A percentile compares a stretch with the other conserved stretches of the same genome.
phyloP scores from a whole-genome alignment of 2,113 vertebrate species.

The Brienomyrus longianalis region DNA sequence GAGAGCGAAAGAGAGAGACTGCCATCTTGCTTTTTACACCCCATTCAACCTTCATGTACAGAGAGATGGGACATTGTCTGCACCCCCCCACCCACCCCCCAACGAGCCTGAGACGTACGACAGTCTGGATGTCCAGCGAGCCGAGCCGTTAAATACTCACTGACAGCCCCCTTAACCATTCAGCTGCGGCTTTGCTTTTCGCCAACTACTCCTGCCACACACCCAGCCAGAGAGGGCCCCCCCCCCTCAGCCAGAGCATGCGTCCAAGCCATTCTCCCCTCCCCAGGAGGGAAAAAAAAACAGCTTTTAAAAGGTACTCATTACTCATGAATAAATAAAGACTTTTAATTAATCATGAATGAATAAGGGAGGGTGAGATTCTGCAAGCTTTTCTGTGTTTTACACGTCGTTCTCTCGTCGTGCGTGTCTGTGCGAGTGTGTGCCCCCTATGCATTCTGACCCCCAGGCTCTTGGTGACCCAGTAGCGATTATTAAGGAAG shows the following conservation, averaged over 20 bases:
- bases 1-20: neutral
- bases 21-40: neutral
- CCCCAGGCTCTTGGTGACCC: neutral
- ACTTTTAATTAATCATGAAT: neutral
- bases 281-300: neutral
- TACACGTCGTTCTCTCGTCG: neutral
- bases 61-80: neutral
- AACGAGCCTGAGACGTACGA: too few relatives aligned
- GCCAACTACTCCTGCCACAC: neutral
- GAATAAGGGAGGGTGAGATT: neutral
- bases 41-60: neutral
- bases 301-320: neutral
- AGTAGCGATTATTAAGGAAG: neutral
- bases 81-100: neutral
- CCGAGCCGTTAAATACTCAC: neutral
- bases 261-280: neutral
- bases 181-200: neutral
- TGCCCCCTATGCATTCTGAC: neutral
- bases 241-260: neutral
- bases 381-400: neutral
- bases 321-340: neutral
- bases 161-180: neutral
- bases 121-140: neutral
- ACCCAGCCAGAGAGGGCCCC: neutral
- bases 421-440: neutral